Percentiles rank a stretch among this genome's conserved stretches.
Evolutionary conservation across 1,140 invertebrate genomes (phyloP).

Genomic region (Polypedilum vanderplanki): DNA sequence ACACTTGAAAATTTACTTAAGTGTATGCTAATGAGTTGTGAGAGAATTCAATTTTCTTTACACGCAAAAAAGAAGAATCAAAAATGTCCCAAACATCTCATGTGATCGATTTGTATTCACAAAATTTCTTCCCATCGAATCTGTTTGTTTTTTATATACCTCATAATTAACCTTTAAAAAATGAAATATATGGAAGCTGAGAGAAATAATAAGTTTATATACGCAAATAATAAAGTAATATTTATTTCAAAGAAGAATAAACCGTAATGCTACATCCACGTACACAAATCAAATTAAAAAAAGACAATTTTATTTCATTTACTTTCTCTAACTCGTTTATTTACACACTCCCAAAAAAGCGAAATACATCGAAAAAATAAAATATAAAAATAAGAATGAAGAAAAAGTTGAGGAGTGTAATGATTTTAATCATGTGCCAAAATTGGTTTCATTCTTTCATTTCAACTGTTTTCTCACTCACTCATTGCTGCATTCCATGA

Average conservation of each 20-base stretch:
- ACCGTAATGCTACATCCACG: neutral
- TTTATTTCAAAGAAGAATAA: no score
- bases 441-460: neutral
- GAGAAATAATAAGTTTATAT: no score
- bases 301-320: neutral
- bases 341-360: neutral
- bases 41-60: neutral
- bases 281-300: neutral
- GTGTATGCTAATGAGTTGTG: neutral
- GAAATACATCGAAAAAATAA: neutral
- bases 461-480: neutral
- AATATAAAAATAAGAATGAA: neutral
- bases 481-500: neutral
- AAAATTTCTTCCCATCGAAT: no score
- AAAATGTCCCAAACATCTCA: no score
- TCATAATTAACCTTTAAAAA: no score
- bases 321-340: neutral
- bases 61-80: neutral
- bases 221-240: no score
- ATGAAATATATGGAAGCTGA: no score
- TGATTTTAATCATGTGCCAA: conserved; percentile 6
- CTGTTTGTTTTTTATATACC: no score
- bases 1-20: no score
- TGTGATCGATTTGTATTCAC: no score
- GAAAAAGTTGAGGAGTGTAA: neutral